Evolutionary conservation across 2,113 vertebrate genomes (phyloP).

Genomic region (Sminthopsis crassicaudata): DNA sequence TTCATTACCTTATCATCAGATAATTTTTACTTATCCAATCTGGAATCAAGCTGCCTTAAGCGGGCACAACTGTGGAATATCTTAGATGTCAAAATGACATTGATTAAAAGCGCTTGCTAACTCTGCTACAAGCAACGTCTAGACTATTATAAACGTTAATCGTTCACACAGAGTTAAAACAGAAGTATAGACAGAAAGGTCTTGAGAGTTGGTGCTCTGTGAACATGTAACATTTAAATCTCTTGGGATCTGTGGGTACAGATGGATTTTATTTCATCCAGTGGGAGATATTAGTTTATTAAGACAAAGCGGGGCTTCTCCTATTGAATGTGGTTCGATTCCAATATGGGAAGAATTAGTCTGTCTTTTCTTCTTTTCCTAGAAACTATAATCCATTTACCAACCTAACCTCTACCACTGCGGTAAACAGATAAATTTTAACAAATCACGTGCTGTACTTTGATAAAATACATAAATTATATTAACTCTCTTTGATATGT

Average conservation of each 20-base stretch:
- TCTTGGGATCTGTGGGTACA: not conserved
- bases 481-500: not conserved
- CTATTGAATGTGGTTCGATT: conserved; percentile 12
- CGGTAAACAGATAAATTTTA: not conserved
- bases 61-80: conserved; percentile 17
- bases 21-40: conserved; percentile 39
- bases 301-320: not conserved
- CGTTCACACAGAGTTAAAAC: not conserved
- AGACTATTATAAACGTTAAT: conserved; percentile 19
- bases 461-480: conserved; percentile 21
- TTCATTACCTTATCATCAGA: not conserved
- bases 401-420: not conserved
- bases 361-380: not conserved
- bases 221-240: not conserved
- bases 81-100: conserved; percentile 24
- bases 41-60: conserved; percentile 29
- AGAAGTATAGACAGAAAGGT: not conserved
- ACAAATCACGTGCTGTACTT: conserved; percentile 23
- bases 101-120: conserved; percentile 13
- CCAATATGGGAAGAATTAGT: not conserved
- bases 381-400: conserved; percentile 22
- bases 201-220: not conserved
- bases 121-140: conserved; percentile 51
- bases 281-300: not conserved
- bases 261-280: conserved; percentile 39